Evolutionary conservation across 2,797 vertebrate species (phyloP).

Genomic region (Onychomys leucogaster): DNA sequence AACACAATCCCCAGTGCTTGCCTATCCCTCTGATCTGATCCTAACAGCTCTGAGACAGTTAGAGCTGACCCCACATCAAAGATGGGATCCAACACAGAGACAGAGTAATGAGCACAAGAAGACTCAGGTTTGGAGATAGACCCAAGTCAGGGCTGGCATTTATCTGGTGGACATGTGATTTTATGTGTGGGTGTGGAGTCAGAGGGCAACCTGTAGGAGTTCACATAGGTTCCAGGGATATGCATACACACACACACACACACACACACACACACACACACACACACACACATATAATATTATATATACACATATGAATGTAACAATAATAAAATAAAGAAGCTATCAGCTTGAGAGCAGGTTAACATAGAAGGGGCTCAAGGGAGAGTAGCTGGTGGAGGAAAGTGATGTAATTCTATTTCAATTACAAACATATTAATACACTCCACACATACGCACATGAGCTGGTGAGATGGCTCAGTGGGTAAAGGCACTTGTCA

Average conservation of each 20-base stretch:
- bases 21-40: not conserved
- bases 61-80: not conserved
- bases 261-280: no score
- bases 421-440: not conserved
- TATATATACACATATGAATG: not conserved
- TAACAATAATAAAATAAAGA: not conserved
- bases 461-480: not conserved
- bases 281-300: no score
- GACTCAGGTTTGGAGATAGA: not conserved
- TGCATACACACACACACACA: not conserved
- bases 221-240: not conserved
- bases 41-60: not conserved
- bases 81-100: not conserved
- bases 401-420: not conserved
- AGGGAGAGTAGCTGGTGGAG: not conserved
- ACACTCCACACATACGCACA: not conserved
- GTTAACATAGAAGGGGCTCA: not conserved
- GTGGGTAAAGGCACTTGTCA: not conserved
- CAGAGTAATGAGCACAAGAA: not conserved
- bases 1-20: not conserved
- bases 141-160: not conserved
- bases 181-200: not conserved
- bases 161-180: not conserved
- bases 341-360: not conserved
- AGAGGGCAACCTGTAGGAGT: not conserved